Base-by-base conservation (phyloP, 2,888 invertebrate species). In the Patella depressa region DNA sequence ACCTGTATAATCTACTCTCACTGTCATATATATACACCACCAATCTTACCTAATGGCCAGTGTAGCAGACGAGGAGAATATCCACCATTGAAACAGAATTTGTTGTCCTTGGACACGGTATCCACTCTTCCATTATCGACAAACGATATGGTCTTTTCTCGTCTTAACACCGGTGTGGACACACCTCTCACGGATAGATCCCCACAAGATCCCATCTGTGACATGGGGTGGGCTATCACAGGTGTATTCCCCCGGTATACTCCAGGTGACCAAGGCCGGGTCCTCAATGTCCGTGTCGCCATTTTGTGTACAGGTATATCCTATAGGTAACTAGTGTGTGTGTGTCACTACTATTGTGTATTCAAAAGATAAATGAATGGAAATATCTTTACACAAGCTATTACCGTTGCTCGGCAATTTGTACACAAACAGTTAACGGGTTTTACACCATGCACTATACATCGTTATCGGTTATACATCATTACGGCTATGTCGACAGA, bases 141-240 rank as follows among this genome's bases (percentile, higher is more conserved):
- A 65, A 65, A 65, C 29, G 72, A 74, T 15, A 75, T 29, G 15
- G 78, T 78, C 59, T 78, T 45, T 17, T 71, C 71, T 54, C 78
- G 53, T 72, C 75, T 59, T 19, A 78, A 4, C 2, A 45, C 72
- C 15, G 70, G 53, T 15, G 78, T 65, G 11, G 71, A 71, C 24
- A 53, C 29, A 1, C 75, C 74, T 17, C 29, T 71, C 2, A 74
- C 54, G 15, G 53, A 45, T 54, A 78, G 65, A 53, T 24, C 19
- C 2, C 65, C 24, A 17, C 19, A 24, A 69, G 74, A 65, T 4
- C 59, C 75, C 65, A 74, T 9, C 15, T 71, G n/a, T 7, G 74
- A 15, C 75, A 72, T 53, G 7, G 78, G 72, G 15, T 75, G 75
- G 14, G 15, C 53, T 29, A 74, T 74, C 3, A 71, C 57, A 3